These are phyloP conservation scores for Pygathrix nemaeus DNA, from an alignment of 2,113 vertebrate genomes.

Conservation along the genomic window DNA sequence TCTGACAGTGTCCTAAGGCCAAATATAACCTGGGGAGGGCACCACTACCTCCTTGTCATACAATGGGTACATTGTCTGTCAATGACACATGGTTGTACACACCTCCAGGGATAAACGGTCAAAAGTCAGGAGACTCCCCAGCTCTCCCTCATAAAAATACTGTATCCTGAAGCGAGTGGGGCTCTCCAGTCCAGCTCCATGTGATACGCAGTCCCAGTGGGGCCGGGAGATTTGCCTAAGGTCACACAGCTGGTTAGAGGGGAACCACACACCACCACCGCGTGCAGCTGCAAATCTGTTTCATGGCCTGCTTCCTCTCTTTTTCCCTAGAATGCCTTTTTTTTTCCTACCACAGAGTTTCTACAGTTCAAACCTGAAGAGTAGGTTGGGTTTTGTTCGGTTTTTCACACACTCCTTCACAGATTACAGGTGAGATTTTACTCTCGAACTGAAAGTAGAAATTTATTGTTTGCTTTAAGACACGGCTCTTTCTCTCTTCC, in stretches of 20 bases:
- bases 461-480: neutral
- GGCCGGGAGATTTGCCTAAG: neutral
- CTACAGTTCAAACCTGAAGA: neutral
- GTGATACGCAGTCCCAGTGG: neutral
- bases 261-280: neutral
- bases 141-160: neutral
- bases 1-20: neutral
- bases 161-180: neutral
- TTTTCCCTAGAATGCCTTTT: neutral
- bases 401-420: conserved; percentile 45
- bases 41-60: neutral
- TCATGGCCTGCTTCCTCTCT: conserved; percentile 24
- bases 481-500: neutral
- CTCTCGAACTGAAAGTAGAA: conserved; percentile 13
- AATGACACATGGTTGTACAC: fast-evolving
- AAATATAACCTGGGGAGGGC: neutral
- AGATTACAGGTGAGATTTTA: neutral
- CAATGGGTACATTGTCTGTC: too few relatives aligned
- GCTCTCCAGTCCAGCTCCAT: neutral
- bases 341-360: conserved; percentile 1
- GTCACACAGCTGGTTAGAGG: conserved; percentile 34
- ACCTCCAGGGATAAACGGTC: neutral
- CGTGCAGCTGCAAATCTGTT: neutral
- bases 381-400: neutral
- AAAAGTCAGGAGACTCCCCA: neutral